These are phyloP conservation scores for Bombycilla garrulus DNA, from an alignment of 2,113 vertebrate genomes.

Conservation along the genomic window DNA sequence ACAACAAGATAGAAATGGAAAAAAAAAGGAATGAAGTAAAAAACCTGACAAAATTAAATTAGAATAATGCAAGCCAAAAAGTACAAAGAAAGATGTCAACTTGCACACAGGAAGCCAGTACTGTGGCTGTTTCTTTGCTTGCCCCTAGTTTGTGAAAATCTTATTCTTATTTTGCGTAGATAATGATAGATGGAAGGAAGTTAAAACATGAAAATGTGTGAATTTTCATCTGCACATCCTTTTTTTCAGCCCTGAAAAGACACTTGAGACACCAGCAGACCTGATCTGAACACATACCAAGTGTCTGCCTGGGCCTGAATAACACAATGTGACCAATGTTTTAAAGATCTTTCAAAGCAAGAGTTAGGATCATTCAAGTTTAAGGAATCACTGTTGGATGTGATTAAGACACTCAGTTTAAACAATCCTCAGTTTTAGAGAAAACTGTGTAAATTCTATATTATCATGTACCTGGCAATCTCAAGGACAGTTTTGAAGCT, in stretches of 20 bases:
- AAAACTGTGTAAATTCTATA: not conserved
- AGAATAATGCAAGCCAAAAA: not conserved
- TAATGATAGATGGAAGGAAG: not conserved
- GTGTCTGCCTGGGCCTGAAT: not conserved
- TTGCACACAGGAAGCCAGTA: not conserved
- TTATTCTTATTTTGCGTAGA: not conserved
- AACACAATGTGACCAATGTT: not conserved
- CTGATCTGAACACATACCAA: not conserved
- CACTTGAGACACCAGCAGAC: not conserved
- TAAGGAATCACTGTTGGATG: not conserved
- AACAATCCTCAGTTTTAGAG: not conserved
- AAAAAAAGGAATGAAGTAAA: not conserved
- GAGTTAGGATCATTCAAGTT: not conserved
- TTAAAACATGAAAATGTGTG: not conserved
- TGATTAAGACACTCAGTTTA: not conserved
- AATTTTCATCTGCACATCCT: not conserved
- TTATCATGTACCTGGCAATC: not conserved
- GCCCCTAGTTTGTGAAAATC: not conserved
- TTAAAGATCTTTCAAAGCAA: not conserved
- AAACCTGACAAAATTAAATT: not conserved
- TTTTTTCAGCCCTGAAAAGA: not conserved
- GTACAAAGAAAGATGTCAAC: not conserved
- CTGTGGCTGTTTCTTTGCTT: not conserved
- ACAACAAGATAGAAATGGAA: not conserved
- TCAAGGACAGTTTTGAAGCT: not conserved